Evolutionary conservation across 2,888 invertebrate genomes (phyloP).

Genomic region (Lasioglossum calceatum): DNA sequence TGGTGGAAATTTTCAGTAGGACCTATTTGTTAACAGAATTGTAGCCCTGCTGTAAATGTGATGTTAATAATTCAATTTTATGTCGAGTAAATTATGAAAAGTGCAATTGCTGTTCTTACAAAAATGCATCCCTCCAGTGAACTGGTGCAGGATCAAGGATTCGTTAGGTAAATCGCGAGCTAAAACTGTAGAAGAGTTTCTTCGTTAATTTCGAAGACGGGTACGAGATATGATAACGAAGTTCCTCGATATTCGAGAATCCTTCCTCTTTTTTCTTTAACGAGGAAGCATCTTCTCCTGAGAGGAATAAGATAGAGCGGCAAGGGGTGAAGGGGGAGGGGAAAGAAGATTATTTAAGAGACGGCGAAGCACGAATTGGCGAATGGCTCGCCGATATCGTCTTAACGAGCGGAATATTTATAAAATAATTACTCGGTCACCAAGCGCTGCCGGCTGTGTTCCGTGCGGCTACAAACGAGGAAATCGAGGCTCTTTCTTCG

Average conservation of each 20-base stretch:
- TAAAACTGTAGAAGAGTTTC: not conserved
- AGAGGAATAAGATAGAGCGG: not conserved
- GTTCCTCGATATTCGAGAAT: slow-evolving; percentile 13
- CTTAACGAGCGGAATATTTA: slow-evolving; percentile 65
- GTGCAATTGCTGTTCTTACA: not conserved
- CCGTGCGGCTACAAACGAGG: slow-evolving; percentile 5
- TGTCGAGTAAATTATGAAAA: not conserved
- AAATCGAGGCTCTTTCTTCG: slow-evolving; percentile 38
- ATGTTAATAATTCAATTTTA: too few relatives aligned
- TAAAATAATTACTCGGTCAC: slow-evolving; percentile 65
- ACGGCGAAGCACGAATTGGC: slow-evolving; percentile 36
- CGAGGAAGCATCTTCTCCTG: not conserved
- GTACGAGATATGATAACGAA: slow-evolving; percentile 23
- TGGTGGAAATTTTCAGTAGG: too few relatives aligned
- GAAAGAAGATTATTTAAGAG: slow-evolving; percentile 16
- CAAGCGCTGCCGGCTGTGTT: slow-evolving; percentile 34
- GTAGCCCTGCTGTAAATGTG: too few relatives aligned
- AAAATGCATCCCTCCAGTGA: not conserved
- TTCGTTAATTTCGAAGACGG: slow-evolving; percentile 15
- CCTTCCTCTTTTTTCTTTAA: not conserved
- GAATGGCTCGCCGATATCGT: slow-evolving; percentile 49
- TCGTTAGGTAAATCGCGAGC: not conserved
- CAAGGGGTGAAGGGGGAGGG: not conserved
- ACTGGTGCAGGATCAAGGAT: not conserved
- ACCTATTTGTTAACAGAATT: too few relatives aligned